phyloP scores from a whole-genome alignment of 92 coral and sea anemone species.

The Meandrina meandrites region DNA sequence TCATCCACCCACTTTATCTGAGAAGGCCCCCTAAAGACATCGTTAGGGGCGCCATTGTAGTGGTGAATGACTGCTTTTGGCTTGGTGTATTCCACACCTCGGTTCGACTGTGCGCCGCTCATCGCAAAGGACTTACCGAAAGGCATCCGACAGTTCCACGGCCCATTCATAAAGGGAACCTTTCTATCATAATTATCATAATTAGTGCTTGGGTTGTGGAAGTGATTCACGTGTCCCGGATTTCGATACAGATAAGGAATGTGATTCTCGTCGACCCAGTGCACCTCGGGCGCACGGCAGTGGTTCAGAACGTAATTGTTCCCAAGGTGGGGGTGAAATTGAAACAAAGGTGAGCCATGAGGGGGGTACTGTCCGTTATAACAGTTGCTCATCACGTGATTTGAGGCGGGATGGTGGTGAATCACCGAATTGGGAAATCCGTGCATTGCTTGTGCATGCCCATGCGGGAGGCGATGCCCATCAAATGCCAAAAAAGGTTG shows the following conservation, averaged over 20 bases:
- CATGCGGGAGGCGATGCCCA: constrained; percentile 28
- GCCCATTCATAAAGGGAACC: constrained; percentile 50
- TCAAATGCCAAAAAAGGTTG: constrained; percentile 19
- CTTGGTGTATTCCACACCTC: constrained; percentile 68
- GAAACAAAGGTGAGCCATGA: constrained; percentile 45
- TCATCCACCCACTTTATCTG: constrained; percentile 80
- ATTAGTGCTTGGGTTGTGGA: constrained; percentile 39
- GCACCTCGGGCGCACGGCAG: constrained; percentile 74
- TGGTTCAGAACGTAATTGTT: constrained; percentile 62
- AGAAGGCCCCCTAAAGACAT: constrained; percentile 43
- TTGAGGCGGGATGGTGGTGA: constrained; percentile 83
- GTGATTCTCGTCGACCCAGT: constrained; percentile 88
- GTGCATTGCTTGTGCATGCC: constrained; percentile 55
- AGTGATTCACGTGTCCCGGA: constrained; percentile 65
- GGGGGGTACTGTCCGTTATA: constrained; percentile 57
- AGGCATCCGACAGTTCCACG: constrained; percentile 55
- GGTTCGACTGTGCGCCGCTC: constrained; percentile 40
- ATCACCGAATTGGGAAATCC: constrained; percentile 88
- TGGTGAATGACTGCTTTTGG: constrained; percentile 88
- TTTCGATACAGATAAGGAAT: constrained; percentile 84
- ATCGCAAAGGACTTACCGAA: constrained; percentile 43
- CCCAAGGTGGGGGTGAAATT: constrained; percentile 62
- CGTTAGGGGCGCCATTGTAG: constrained; percentile 57
- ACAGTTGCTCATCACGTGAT: constrained; percentile 68
- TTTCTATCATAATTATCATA: constrained; percentile 52